Percentiles rank a stretch among this genome's conserved stretches.
These are phyloP conservation scores for Drosophila falleni DNA, from an alignment of 2,888 invertebrate genomes.

Conservation along the genomic window DNA sequence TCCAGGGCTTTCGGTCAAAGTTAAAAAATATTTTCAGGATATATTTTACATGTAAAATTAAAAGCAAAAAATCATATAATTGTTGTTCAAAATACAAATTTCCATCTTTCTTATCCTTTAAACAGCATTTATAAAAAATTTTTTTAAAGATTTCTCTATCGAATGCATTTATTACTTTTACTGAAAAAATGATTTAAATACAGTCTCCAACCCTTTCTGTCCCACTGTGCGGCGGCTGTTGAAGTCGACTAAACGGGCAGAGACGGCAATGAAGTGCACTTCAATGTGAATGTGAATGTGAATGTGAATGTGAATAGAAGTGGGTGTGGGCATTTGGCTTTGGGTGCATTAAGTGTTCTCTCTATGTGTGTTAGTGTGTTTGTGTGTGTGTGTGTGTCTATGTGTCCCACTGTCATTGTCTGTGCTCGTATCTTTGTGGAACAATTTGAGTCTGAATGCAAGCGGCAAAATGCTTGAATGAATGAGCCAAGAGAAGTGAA, in stretches of 20 bases:
- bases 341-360: conserved; percentile 45
- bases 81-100: no score
- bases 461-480: conserved; percentile 75
- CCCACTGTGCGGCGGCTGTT: conserved; percentile 14
- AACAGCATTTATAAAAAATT: no score
- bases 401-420: conserved; percentile 40
- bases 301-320: conserved; percentile 50
- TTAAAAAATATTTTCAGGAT: no score
- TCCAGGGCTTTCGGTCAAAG: no score
- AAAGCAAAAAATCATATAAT: no score
- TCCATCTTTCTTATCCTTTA: no score
- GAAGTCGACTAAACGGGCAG: conserved; percentile 50
- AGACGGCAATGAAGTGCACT: conserved; percentile 78
- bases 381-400: conserved; percentile 19
- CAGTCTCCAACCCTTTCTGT: no score
- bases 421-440: conserved; percentile 71
- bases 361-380: conserved; percentile 16
- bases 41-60: no score
- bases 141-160: no score
- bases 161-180: no score
- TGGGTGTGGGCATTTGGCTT: conserved; percentile 53
- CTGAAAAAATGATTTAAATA: no score
- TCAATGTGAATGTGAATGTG: conserved; percentile 62
- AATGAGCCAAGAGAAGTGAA: conserved; percentile 45
- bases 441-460: conserved; percentile 76